phyloP scores from a whole-genome alignment of 1,140 invertebrate genomes.

The Hyphantria cunea region DNA sequence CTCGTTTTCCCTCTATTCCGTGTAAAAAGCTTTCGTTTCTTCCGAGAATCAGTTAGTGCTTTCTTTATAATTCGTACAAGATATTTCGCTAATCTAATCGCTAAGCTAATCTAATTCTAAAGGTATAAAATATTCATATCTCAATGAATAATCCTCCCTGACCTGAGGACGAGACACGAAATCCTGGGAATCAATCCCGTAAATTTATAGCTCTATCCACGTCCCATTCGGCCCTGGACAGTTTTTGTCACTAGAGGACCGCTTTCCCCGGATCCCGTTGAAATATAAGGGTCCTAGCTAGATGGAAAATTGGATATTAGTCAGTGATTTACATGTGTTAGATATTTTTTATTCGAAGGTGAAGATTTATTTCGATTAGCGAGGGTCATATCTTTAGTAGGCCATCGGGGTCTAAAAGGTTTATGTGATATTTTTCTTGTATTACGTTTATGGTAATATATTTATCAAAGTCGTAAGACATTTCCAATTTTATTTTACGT shows the following conservation, averaged over 20 bases:
- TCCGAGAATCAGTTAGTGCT: too few species aligned
- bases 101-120: background rate
- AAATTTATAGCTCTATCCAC: constrained; percentile 50
- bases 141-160: constrained; percentile 38
- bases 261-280: constrained; percentile 34
- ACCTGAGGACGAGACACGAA: constrained; percentile 24
- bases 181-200: constrained; percentile 48
- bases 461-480: background rate
- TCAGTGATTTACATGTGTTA: constrained; percentile 40
- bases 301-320: constrained; percentile 44
- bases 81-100: background rate
- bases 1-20: too few species aligned
- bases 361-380: constrained; percentile 23
- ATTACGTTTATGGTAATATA: background rate
- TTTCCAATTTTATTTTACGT: background rate
- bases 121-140: constrained; percentile 14
- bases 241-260: constrained; percentile 44
- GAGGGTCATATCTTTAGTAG: background rate
- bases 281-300: constrained; percentile 43
- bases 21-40: too few species aligned
- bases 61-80: too few species aligned
- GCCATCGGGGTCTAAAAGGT: background rate
- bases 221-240: constrained; percentile 43
- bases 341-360: constrained; percentile 26
- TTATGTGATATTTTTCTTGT: background rate